phyloP scores from a whole-genome alignment of 2,888 invertebrate species.

The Cephus pulcher region DNA sequence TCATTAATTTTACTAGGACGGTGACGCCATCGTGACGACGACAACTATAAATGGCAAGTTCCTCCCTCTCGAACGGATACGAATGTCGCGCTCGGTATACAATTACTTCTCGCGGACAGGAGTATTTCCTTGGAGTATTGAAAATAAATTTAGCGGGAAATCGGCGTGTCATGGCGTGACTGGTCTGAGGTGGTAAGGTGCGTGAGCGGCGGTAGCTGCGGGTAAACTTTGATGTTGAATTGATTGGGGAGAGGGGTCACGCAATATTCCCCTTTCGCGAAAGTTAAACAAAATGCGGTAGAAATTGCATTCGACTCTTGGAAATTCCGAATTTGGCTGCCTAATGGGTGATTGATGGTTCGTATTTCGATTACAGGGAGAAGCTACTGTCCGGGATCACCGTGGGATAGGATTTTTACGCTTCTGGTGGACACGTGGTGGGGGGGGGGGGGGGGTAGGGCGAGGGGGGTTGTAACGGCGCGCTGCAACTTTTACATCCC shows the following conservation, averaged over 20 bases:
- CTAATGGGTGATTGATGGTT: constrained; percentile 23
- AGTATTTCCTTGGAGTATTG: constrained; percentile 30
- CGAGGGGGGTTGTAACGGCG: neutral
- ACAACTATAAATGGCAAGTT: neutral
- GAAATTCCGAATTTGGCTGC: constrained; percentile 15
- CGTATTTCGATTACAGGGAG: neutral
- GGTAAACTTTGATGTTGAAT: constrained; percentile 58
- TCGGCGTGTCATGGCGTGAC: constrained; percentile 56
- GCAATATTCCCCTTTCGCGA: constrained; percentile 18
- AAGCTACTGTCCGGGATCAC: constrained; percentile 17
- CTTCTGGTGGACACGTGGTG: neutral
- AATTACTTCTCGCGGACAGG: neutral
- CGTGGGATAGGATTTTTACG: neutral
- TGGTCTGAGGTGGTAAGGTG: constrained; percentile 22
- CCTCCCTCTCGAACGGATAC: neutral
- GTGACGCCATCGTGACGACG: neutral
- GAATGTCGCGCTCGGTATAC: neutral
- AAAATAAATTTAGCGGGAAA: constrained; percentile 55
- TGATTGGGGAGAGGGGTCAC: constrained; percentile 47
- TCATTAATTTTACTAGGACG: neutral
- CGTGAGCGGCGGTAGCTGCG: constrained; percentile 15
- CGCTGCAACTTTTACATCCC: neutral
- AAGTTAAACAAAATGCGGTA: constrained; percentile 20
- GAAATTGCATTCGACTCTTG: constrained; percentile 25
- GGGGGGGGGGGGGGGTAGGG: too few relatives aligned